Base-by-base conservation (phyloP, 1,140 invertebrate genomes). In the Diploscapter pachys region DNA sequence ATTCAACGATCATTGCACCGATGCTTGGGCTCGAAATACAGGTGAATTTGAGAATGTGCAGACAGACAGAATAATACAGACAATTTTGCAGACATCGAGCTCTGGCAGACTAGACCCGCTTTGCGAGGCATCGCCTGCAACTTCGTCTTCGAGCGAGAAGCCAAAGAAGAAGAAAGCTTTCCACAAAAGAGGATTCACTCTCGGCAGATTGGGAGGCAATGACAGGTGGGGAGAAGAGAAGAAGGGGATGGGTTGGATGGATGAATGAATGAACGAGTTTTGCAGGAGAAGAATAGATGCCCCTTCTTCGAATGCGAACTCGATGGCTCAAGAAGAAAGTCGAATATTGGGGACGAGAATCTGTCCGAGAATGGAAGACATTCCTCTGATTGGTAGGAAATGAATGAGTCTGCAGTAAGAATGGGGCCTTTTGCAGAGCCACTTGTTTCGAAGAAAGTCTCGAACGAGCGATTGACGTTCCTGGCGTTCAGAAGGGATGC, bases 371-470 rank as follows among this genome's bases (percentile, higher is more conserved):
- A 72, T 31, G 31, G 31, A 31, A 1, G 31, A 31, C 31, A 31
- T 31, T 31, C 31, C 31, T 31, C 31, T 31, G 31, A 31, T 31
- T 31, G 31, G 31, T 31, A 31, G 31, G 31, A 31, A 31, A 31
- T 31, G 31, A 31, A 31, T 31, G 31, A 31, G 31, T 31, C 31
- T 31, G 31, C 31, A 31, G 31, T 31, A 31, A 31, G 31, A 31
- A 31, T 31, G 31, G 31, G 31, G 0, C 31, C 31, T 59, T 66
- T 57, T 59, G 50, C 51, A 71, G 96, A 99, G 88, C 96, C 96
- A 61, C 89, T 98, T 78, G 91, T 98, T 70, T 97, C 93, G 87
- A 98, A 99, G 88, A 97, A 97, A 89, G 92, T 99, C 81, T 93
- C 96, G 68, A 93, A 96, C 85, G 96, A 98, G 88, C 90, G 96